Evolutionary conservation across 2,888 invertebrate species (phyloP), one percentile per base, ranked within the genome.

Genomic region (Eustalomyia histrio): DNA sequence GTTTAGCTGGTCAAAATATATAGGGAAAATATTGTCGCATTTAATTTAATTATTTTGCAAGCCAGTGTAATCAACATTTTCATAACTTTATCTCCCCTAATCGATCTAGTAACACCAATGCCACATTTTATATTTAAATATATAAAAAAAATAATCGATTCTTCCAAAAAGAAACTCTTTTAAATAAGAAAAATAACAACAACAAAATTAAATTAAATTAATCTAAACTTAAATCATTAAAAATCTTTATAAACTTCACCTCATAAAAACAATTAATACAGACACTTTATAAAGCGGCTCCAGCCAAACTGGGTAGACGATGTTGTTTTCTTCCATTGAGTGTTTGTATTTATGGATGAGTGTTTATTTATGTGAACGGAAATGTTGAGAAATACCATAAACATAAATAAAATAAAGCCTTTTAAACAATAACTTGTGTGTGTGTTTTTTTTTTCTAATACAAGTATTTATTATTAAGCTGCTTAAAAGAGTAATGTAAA

Each of bases 351-450:
- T 52, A 39, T 43, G 43, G 8, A 17, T 33, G 58, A 35, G 9
- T 60, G 35, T 60, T 18, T 17, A 24, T 50, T 24, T 29, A 60
- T 71, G 50, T n/a, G 52, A 52, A 58, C 29, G 24, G 24, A 5
- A 29, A 47, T 64, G 64, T 53, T 71, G 50, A 47, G 14, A 58
- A 74, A 69, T 33, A 74, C 68, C 64, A 74, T 63, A 74, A 60
- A 69, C 33, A 75, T 65, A 65, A 74, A 75, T 64, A 74, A 68
- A 17, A 5, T 53, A 64, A 65, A 55, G 58, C 75, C 43, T 67
- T 76, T 72, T 71, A 63, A 67, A 80, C 60, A 71, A 72, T 63
- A 71, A 80, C 67, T 80, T 61, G 65, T 29, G 1, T 63, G 43
- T 24, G 24, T 29, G 1, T 29, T 29, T 35, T 17, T 52, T 67